These are phyloP conservation scores for Glossophaga mutica DNA, from an alignment of 2,797 vertebrate genomes.

Conservation along the genomic window DNA sequence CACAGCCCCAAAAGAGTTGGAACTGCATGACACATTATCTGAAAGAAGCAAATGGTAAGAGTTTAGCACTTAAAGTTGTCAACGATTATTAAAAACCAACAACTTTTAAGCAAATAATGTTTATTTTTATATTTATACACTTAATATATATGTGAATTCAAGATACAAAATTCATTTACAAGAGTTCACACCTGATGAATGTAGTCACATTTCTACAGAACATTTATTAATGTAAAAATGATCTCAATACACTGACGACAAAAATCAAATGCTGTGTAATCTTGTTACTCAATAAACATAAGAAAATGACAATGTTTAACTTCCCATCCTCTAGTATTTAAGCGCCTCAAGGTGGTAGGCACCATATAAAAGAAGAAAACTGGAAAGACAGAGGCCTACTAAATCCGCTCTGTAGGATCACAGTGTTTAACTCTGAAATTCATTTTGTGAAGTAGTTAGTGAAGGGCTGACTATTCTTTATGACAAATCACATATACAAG, in stretches of 20 bases:
- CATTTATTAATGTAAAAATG: conserved; percentile 73
- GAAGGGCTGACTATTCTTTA: conserved; percentile 65
- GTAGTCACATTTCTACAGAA: conserved; percentile 78
- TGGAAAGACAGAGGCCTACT: conserved; percentile 53
- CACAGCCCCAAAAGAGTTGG: background rate
- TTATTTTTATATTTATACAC: conserved; percentile 80
- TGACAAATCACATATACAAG: conserved; percentile 56
- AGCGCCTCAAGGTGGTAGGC: conserved; percentile 44
- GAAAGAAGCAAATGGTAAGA: background rate
- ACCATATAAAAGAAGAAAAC: conserved; percentile 56
- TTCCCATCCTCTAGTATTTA: conserved; percentile 59
- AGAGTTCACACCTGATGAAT: conserved; percentile 78
- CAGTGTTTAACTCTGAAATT: conserved; percentile 76
- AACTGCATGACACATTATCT: background rate
- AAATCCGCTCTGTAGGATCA: conserved; percentile 72
- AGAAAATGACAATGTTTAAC: conserved; percentile 59
- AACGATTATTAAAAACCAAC: background rate
- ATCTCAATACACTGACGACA: conserved; percentile 72
- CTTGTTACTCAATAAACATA: conserved; percentile 67
- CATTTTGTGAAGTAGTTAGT: conserved; percentile 54
- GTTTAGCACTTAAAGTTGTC: background rate
- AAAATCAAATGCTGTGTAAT: conserved; percentile 69
- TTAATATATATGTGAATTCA: conserved; percentile 76
- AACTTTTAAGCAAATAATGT: conserved; percentile 79
- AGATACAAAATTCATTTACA: conserved; percentile 81